A percentile compares a stretch with the other conserved stretches of the same genome.
These are phyloP conservation scores for Abramis brama DNA, from an alignment of 2,113 vertebrate species.

Conservation along the genomic window DNA sequence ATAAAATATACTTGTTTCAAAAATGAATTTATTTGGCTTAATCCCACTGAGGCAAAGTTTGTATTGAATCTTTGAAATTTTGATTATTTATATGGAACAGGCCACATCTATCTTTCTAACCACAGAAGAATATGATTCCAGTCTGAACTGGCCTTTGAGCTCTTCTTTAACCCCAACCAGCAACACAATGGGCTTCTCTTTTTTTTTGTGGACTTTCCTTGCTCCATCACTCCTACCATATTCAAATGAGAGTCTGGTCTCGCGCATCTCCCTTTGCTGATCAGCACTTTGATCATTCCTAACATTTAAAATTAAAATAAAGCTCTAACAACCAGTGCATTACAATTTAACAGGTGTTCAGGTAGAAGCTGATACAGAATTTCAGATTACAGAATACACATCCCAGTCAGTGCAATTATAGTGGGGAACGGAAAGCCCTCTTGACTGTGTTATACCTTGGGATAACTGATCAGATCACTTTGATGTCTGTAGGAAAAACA, in stretches of 20 bases:
- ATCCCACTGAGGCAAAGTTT: conserved; percentile 7
- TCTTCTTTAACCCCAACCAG: conserved; percentile 4
- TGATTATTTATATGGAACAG: neutral
- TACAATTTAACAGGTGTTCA: conserved; percentile 78
- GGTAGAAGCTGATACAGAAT: conserved; percentile 77
- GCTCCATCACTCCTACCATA: conserved; percentile 19
- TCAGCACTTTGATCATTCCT: conserved; percentile 75
- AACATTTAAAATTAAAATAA: conserved; percentile 80
- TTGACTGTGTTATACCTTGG: conserved; percentile 73
- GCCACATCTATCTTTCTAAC: neutral
- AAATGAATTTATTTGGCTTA: neutral
- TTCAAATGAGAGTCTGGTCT: conserved; percentile 47
- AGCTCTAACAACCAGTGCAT: conserved; percentile 72
- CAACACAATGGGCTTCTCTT: neutral
- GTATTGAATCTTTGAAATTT: neutral
- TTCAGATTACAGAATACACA: conserved; percentile 69
- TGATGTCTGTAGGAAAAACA: conserved; percentile 74
- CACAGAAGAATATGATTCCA: neutral
- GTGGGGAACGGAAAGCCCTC: conserved; percentile 67
- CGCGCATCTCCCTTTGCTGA: conserved; percentile 56
- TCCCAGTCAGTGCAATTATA: conserved; percentile 73
- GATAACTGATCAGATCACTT: conserved; percentile 76
- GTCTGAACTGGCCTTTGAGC: conserved; percentile 4
- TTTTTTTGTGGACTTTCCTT: neutral
- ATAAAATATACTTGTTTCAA: neutral